Evolutionary conservation across 2,888 invertebrate genomes (phyloP).

Genomic region (Empis stercorea): DNA sequence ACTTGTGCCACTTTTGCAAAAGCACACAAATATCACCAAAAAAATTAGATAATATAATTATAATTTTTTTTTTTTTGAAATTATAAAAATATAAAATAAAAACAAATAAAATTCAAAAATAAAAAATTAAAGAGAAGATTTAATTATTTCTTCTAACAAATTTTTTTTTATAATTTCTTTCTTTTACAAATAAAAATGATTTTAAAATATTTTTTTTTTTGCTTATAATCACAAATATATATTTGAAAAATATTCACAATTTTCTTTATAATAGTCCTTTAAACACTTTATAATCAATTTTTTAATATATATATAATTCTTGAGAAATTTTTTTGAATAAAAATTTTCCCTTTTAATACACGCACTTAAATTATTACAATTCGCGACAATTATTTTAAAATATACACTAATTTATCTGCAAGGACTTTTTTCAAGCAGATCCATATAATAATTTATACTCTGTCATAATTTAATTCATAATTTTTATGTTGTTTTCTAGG

Average conservation of each 20-base stretch:
- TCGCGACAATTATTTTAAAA: too few species aligned
- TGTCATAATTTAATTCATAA: background rate
- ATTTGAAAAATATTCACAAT: too few species aligned
- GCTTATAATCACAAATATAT: too few species aligned
- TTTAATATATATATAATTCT: too few species aligned
- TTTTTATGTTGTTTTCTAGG: conserved; percentile 1
- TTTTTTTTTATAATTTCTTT: background rate
- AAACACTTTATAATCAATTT: too few species aligned
- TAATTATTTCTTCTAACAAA: background rate
- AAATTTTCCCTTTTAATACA: too few species aligned
- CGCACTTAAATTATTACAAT: too few species aligned
- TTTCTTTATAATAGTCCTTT: too few species aligned
- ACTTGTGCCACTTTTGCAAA: conserved; percentile 38
- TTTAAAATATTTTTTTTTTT: too few species aligned
- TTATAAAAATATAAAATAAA: conserved; percentile 12
- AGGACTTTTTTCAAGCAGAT: background rate
- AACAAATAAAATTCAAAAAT: conserved; percentile 3
- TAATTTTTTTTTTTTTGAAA: conserved; percentile 2
- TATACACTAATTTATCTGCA: too few species aligned
- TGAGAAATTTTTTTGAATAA: too few species aligned
- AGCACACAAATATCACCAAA: background rate
- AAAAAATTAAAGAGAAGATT: background rate
- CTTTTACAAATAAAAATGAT: too few species aligned
- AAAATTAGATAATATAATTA: background rate
- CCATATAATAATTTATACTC: background rate